A percentile compares a stretch with the other conserved stretches of the same genome.
Evolutionary conservation across 2,888 invertebrate species (phyloP).

Genomic region (Crepidodera aurea): DNA sequence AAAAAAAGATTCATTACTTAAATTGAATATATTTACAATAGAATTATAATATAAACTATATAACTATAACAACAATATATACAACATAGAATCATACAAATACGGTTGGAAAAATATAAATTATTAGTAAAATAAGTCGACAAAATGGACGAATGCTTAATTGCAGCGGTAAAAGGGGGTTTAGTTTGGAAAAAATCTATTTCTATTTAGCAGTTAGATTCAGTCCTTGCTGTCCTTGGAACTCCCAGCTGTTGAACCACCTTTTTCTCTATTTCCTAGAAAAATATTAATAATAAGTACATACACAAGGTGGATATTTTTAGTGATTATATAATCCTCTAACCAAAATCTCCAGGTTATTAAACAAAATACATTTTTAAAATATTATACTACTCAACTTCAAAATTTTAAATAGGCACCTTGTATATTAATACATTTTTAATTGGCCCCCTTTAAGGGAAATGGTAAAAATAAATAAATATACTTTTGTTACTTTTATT

Average conservation of each 20-base stretch:
- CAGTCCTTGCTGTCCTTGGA: conserved; percentile 60
- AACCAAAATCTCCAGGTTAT: too few species aligned
- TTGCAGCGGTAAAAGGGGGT: conserved; percentile 47
- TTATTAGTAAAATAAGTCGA: conserved; percentile 44
- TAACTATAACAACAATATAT: conserved; percentile 61
- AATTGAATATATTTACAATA: conserved; percentile 52
- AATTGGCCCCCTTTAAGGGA: too few species aligned
- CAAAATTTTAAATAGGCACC: too few species aligned
- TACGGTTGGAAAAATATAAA: conserved; percentile 50
- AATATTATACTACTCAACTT: too few species aligned
- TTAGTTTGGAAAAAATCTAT: conserved; percentile 18
- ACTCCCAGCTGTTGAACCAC: conserved; percentile 61
- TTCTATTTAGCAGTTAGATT: conserved; percentile 56
- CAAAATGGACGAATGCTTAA: conserved; percentile 56
- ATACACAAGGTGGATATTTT: too few species aligned
- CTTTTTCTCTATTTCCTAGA: conserved; percentile 62
- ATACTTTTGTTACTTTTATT: too few species aligned
- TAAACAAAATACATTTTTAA: too few species aligned
- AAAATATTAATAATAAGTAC: conserved; percentile 28
- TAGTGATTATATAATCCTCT: too few species aligned
- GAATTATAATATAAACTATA: conserved; percentile 60
- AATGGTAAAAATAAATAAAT: too few species aligned
- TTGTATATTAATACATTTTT: too few species aligned
- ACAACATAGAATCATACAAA: conserved; percentile 52
- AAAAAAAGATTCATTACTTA: conserved; percentile 42